Percentiles rank a stretch among this genome's conserved stretches.
Evolutionary conservation across 2,113 vertebrate species (phyloP).

Genomic region (Spea multiplicata): DNA sequence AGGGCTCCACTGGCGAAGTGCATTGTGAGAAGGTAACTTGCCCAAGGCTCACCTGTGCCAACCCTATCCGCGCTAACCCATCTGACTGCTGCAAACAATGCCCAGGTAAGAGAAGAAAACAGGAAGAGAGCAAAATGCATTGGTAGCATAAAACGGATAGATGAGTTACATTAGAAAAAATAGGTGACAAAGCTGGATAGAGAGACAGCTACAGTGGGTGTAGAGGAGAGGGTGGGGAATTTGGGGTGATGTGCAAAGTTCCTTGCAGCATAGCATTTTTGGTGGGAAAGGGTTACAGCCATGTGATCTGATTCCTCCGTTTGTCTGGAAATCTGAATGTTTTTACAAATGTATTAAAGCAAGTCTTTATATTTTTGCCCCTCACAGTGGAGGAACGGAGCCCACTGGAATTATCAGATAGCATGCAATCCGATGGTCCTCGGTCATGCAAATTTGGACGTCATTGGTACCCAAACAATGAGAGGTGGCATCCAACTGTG

Average conservation of each 20-base stretch:
- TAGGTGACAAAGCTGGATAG: too few species aligned
- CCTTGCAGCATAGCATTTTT: too few species aligned
- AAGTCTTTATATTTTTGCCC: not conserved
- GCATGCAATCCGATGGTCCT: slow-evolving; percentile 89
- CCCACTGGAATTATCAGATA: slow-evolving; percentile 71
- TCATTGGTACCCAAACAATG: slow-evolving; percentile 89
- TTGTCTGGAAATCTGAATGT: too few species aligned
- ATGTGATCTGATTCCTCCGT: too few species aligned
- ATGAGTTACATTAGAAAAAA: too few species aligned
- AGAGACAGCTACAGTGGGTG: too few species aligned
- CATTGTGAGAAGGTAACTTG: slow-evolving; percentile 97
- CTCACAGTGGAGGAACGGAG: slow-evolving; percentile 62
- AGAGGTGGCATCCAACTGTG: slow-evolving; percentile 90
- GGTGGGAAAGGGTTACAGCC: too few species aligned
- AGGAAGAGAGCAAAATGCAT: not conserved
- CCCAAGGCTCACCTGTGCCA: slow-evolving; percentile 80
- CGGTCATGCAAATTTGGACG: slow-evolving; percentile 90
- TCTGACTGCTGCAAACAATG: slow-evolving; percentile 96
- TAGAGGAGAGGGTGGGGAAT: too few species aligned
- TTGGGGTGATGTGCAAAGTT: too few species aligned
- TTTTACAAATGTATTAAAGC: too few species aligned
- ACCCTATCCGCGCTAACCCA: slow-evolving; percentile 80
- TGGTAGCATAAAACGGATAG: too few species aligned
- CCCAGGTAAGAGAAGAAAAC: slow-evolving; percentile 65
- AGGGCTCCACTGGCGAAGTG: slow-evolving; percentile 90